Evolutionary conservation across 1,140 invertebrate genomes (phyloP).

Genomic region (Drosophila takahashii): DNA sequence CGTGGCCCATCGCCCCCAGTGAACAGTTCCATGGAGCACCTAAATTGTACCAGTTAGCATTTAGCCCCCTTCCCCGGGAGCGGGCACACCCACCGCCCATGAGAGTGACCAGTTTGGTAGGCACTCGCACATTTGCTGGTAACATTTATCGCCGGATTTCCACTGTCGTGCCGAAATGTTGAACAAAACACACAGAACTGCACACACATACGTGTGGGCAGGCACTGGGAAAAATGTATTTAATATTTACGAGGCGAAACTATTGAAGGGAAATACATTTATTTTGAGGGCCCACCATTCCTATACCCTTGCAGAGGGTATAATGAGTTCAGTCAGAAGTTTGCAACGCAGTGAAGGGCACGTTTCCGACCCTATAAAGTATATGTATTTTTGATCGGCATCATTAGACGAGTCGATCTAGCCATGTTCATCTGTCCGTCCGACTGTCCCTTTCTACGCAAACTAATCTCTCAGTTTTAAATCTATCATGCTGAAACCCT

Average conservation of each 20-base stretch:
- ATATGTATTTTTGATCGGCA: too few relatives aligned
- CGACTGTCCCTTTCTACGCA: too few relatives aligned
- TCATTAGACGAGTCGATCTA: too few relatives aligned
- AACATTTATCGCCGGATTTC: slow-evolving; percentile 83
- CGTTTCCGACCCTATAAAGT: too few relatives aligned
- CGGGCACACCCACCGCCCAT: neutral
- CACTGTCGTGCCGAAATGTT: slow-evolving; percentile 81
- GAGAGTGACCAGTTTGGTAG: slow-evolving; percentile 50
- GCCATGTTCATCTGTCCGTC: too few relatives aligned
- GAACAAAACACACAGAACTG: slow-evolving; percentile 41
- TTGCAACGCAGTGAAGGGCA: too few relatives aligned
- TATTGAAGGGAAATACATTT: neutral
- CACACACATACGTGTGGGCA: slow-evolving; percentile 6
- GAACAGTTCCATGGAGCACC: slow-evolving; percentile 53
- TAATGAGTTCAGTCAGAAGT: too few relatives aligned
- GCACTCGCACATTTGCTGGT: slow-evolving; percentile 81
- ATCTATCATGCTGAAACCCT: too few relatives aligned
- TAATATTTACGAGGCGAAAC: neutral
- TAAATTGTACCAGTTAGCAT: slow-evolving; percentile 78
- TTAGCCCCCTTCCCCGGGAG: slow-evolving; percentile 6
- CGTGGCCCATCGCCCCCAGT: slow-evolving; percentile 9
- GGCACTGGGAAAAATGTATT: slow-evolving; percentile 2
- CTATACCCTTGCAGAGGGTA: too few relatives aligned
- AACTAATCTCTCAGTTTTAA: too few relatives aligned
- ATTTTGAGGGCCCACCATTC: too few relatives aligned